Percentiles rank a stretch among this genome's conserved stretches.
Evolutionary conservation across 1,140 invertebrate species (phyloP).

Genomic region (Galleria mellonella): DNA sequence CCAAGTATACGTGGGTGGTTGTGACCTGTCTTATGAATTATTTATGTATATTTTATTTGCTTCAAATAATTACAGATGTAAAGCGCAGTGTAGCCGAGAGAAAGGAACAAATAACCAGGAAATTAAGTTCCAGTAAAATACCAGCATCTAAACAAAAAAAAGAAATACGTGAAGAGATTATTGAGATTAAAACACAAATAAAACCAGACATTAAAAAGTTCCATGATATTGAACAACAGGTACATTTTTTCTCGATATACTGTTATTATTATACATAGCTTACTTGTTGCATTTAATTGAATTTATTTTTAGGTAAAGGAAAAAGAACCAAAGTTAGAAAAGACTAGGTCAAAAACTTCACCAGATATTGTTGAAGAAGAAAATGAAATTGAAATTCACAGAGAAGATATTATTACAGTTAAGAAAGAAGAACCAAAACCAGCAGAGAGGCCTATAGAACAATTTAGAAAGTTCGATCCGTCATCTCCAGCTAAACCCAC

Average conservation of each 20-base stretch:
- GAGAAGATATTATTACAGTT: conserved; percentile 27
- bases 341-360: conserved; percentile 47
- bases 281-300: conserved; percentile 1
- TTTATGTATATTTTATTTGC: too few species aligned
- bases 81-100: conserved; percentile 81
- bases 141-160: conserved; percentile 80
- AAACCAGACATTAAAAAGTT: conserved; percentile 73
- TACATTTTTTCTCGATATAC: conserved; percentile 5
- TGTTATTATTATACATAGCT: conserved; percentile 9
- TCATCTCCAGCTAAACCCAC: conserved; percentile 68
- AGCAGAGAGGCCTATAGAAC: conserved; percentile 44
- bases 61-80: conserved; percentile 47
- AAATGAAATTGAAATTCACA: conserved; percentile 25
- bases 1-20: too few species aligned
- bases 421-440: conserved; percentile 46
- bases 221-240: conserved; percentile 67
- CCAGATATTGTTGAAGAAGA: conserved; percentile 46
- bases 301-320: conserved; percentile 34
- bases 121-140: conserved; percentile 79
- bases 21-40: too few species aligned
- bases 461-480: conserved; percentile 60
- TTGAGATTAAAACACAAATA: conserved; percentile 81
- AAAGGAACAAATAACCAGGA: conserved; percentile 81
- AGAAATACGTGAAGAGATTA: conserved; percentile 80
- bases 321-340: conserved; percentile 56